Base-by-base conservation (phyloP, 2,888 invertebrate species). In the Amphipoea lucens region DNA sequence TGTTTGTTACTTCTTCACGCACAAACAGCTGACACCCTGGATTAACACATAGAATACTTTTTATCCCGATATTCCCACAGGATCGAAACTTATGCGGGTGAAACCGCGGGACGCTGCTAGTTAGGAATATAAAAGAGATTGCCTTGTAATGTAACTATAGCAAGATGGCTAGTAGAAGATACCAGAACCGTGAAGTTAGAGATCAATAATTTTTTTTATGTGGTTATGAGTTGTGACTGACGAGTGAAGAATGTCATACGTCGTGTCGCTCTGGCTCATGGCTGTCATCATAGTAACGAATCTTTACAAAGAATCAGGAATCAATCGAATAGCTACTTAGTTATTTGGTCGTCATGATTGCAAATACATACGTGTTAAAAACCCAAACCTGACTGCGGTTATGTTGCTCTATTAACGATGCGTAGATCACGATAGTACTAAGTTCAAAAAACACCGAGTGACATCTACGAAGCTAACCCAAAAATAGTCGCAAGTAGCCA, bases 401-500 rank as follows among this genome's bases (percentile, higher is more conserved):
- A 57, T n/a, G 23, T 23, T 54, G 9, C 17, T 23, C 36, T 40
- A 29, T 29, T 29, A 14, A 54, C 23, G n/a, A n/a, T n/a, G 57
- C n/a, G 57, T n/a, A 60, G n/a, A 11, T 23, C 57, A 57, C 23
- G 11, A 57, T 23, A 67, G 11, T 29, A 80, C 23, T 65, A 68
- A 14, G 7, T 51, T 36, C 72, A 74, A 73, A 76, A 57, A 66
- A 69, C 12, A 60, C 6, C 7, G 23, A 67, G 60, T 69, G 76
- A 54, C 63, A 85, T 79, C 71, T 63, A 77, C 36, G 75, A 66
- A 77, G 12, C 57, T 79, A 23, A 62, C 73, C 79, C 73, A 65
- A 77, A 86, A 76, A 78, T 86, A 78, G 70, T 68, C 65, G 51
- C 76, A 81, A 57, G 66, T 79, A 73, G 74, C 73, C 80, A 74